Evolutionary conservation across 2,888 invertebrate species (phyloP).

Genomic region (Gari tellinella): DNA sequence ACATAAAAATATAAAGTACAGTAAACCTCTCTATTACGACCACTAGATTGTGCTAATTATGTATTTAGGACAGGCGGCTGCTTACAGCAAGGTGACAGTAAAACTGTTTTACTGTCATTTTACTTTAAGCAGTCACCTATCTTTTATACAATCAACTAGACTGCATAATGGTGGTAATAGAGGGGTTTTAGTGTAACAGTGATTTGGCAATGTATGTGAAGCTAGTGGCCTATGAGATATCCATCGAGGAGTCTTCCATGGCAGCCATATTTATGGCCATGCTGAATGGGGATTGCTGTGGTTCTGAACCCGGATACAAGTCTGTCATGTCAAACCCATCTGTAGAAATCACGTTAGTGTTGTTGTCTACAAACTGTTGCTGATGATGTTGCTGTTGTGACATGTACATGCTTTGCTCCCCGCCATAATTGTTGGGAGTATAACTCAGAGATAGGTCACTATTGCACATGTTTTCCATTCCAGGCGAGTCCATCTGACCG

Average conservation of each 20-base stretch:
- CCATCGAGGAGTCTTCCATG: constrained; percentile 33
- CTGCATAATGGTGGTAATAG: too few relatives aligned
- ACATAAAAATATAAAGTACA: too few relatives aligned
- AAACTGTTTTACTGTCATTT: too few relatives aligned
- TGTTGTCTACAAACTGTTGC: constrained; percentile 3
- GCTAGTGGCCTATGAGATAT: constrained; percentile 29
- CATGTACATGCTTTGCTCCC: not conserved
- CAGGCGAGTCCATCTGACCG: constrained; percentile 16
- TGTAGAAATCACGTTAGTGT: constrained; percentile 8
- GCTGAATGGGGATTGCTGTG: constrained; percentile 38
- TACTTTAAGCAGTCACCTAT: too few relatives aligned
- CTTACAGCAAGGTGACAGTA: too few relatives aligned
- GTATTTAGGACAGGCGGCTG: too few relatives aligned
- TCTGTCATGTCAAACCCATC: constrained; percentile 4
- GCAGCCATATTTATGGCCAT: constrained; percentile 22
- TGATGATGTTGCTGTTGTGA: constrained; percentile 18
- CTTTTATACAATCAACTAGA: too few relatives aligned
- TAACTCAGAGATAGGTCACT: not conserved
- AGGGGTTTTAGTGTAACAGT: too few relatives aligned
- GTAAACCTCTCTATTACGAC: too few relatives aligned
- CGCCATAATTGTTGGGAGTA: too few relatives aligned
- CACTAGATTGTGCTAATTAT: too few relatives aligned
- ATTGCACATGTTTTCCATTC: constrained; percentile 33
- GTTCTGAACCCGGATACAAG: constrained; percentile 1
- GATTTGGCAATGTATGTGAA: too few relatives aligned